A percentile compares a stretch with the other conserved stretches of the same genome.
These are phyloP conservation scores for Liasis olivaceus DNA, from an alignment of 2,797 vertebrate genomes.

Conservation along the genomic window DNA sequence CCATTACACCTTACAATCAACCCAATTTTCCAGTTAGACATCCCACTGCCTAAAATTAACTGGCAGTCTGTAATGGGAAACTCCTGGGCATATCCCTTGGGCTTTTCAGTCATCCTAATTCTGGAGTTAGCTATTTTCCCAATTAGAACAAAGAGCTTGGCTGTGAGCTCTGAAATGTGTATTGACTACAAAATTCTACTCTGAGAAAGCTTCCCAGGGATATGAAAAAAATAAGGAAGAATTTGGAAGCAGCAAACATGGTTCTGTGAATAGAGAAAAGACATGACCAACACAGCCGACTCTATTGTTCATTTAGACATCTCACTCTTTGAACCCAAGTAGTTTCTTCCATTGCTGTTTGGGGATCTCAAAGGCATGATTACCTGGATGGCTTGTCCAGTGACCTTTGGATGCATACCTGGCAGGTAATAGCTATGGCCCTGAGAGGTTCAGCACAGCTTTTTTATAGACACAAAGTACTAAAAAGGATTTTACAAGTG, in stretches of 20 bases:
- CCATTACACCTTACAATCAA: neutral
- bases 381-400: neutral
- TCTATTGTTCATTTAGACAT: neutral
- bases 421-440: neutral
- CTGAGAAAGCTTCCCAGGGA: neutral
- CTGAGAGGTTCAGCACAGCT: neutral
- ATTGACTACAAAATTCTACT: neutral
- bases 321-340: neutral
- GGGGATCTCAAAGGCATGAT: neutral
- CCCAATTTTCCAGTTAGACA: neutral
- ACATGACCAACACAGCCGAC: neutral
- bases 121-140: neutral
- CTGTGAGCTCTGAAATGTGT: neutral
- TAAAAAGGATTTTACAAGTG: neutral
- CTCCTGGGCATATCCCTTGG: neutral
- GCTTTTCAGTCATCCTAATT: neutral
- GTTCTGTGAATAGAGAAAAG: neutral
- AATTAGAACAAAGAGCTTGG: neutral
- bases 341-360: neutral
- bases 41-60: neutral
- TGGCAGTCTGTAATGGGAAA: neutral
- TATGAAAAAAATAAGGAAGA: neutral
- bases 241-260: neutral
- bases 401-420: neutral
- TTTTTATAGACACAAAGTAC: neutral